Base-by-base conservation (phyloP, 2,113 vertebrate species). In the Aleadryas rufinucha region DNA sequence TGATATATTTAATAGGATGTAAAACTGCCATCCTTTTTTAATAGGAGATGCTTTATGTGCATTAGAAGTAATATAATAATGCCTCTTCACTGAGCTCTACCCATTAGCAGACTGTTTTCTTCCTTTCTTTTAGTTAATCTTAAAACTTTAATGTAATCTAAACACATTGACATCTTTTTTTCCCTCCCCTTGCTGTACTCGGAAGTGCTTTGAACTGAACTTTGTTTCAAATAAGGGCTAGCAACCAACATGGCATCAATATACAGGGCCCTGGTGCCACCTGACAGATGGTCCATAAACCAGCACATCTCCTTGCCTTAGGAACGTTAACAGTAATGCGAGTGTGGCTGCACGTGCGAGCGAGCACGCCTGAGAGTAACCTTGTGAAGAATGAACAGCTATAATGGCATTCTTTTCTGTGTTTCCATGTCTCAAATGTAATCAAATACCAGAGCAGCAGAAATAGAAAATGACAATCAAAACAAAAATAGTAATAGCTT, bases 1-100 rank as follows among this genome's bases (percentile, higher is more conserved):
- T 98, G 97, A 98, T 98, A 97, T 96, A 97, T 97, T 98, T 98
- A 98, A 98, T 97, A 98, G 95, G 94, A 97, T 97, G 95, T 97
- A 98, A 97, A 98, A 96, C 97, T 97, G 96, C 90, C 95, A 97
- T 95, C 92, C 76, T 77, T 97, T 97, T 98, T 98, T 97, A 98
- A 98, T 96, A 97, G 96, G 91, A 96, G 92, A 97, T 97, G 96
- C 91, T 98, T 98, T 98, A 98, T 95, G 92, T 97, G 96, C 97
- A 98, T 98, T 98, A 98, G 84, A 94, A 95, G 91, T 98, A 97
- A 98, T 97, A 93, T 84, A 98, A 97, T 98, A 98, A 98, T 97
- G 97, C 75, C 77, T 97, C 93, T 98, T 97, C 95, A 52, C 27
- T 94, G 92, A 97, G 93, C 90, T 97, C 83, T 97, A 90, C 66